These are phyloP conservation scores for Eupristina koningsbergeri DNA, from an alignment of 1,140 invertebrate species.

Conservation along the genomic window DNA sequence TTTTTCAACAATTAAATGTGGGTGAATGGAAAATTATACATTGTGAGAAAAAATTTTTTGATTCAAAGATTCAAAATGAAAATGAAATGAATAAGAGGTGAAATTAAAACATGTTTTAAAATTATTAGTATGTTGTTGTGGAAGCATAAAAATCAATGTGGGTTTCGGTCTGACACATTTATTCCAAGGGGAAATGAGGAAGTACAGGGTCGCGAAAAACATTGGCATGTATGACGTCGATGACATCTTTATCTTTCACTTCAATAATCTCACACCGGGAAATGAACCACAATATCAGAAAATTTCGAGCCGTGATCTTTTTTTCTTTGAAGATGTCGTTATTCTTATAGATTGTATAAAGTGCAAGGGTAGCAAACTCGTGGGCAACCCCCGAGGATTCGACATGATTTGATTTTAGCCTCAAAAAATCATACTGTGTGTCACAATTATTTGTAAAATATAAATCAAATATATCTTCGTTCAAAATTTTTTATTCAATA, in stretches of 20 bases:
- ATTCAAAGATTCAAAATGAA: not conserved
- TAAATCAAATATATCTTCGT: not conserved
- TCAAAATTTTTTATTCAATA: not conserved
- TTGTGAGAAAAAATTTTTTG: not conserved
- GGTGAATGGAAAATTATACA: not conserved
- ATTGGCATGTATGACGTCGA: slow-evolving; percentile 33
- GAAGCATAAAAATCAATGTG: slow-evolving; percentile 12
- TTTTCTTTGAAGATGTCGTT: not conserved
- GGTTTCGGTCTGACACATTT: not conserved
- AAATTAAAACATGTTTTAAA: not conserved
- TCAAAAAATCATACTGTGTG: slow-evolving; percentile 12
- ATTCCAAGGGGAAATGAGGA: not conserved
- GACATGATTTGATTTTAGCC: slow-evolving; percentile 4
- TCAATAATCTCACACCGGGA: not conserved
- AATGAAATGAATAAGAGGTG: not conserved
- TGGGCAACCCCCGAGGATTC: not conserved
- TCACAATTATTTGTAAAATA: not conserved
- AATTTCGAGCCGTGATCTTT: not conserved
- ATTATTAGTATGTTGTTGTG: not conserved
- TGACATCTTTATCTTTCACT: slow-evolving; percentile 36
- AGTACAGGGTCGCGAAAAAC: not conserved
- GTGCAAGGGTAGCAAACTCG: not conserved
- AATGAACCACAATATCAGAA: slow-evolving; percentile 11
- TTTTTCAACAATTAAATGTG: too few species aligned
- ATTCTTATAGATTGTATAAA: not conserved